Conservation (phyloP, 2,797 vertebrate species). For the Pangasius macronema region DNA sequence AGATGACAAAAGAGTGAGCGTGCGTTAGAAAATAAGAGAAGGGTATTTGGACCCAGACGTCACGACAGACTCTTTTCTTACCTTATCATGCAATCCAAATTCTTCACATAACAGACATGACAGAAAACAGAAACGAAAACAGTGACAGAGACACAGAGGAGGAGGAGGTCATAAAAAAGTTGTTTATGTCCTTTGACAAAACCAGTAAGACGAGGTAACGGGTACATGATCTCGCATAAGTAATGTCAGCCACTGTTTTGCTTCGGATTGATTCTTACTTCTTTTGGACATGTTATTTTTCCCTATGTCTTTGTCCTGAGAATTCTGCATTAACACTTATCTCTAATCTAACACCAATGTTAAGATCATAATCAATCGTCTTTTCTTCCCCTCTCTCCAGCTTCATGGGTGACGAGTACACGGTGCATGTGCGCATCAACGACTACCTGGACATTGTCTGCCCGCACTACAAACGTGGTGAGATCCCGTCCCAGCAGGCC, state of each 20-base stretch:
- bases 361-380: neutral
- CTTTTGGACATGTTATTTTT: slow-evolving; percentile 16
- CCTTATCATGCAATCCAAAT: slow-evolving; percentile 1
- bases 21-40: neutral
- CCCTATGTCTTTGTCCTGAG: neutral
- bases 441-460: slow-evolving; percentile 96
- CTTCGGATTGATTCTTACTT: neutral
- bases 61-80: neutral
- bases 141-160: slow-evolving; percentile 43
- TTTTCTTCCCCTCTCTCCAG: slow-evolving; percentile 64
- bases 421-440: slow-evolving; percentile 82
- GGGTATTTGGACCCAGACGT: neutral
- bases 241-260: neutral
- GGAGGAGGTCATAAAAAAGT: slow-evolving; percentile 47
- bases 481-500: slow-evolving; percentile 71
- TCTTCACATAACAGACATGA: slow-evolving; percentile 32
- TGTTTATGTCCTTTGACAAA: slow-evolving; percentile 31
- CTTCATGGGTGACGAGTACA: slow-evolving; percentile 81
- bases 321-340: neutral
- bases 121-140: slow-evolving; percentile 20
- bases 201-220: slow-evolving; percentile 47
- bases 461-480: slow-evolving; percentile 84
- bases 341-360: neutral
- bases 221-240: neutral
- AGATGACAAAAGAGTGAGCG: no score